Conservation (phyloP, 2,113 vertebrate genomes). For the Carassius auratus region DNA sequence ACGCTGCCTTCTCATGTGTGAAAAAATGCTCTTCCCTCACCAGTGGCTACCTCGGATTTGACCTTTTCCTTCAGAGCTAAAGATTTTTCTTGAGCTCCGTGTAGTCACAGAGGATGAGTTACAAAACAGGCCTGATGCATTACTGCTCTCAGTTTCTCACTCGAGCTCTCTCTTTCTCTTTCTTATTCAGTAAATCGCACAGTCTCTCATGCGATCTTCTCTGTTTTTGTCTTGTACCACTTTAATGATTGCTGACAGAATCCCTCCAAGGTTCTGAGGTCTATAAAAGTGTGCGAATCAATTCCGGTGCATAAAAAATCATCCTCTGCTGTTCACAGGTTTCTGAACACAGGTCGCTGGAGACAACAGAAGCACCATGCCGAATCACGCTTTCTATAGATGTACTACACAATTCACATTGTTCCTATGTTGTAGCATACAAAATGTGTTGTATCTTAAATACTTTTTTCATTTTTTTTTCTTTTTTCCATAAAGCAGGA, state of each 20-base stretch:
- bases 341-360: neutral
- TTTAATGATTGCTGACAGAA: constrained; percentile 29
- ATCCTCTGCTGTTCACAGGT: neutral
- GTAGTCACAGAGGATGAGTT: constrained; percentile 68
- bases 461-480: neutral
- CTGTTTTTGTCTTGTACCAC: constrained; percentile 37
- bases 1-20: constrained; percentile 63
- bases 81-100: constrained; percentile 58
- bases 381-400: neutral
- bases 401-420: neutral
- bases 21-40: constrained; percentile 66
- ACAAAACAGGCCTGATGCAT: constrained; percentile 68
- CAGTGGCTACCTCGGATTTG: constrained; percentile 65
- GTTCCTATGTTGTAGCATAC: neutral
- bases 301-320: constrained; percentile 12
- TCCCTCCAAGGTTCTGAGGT: constrained; percentile 24
- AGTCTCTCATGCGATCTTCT: constrained; percentile 60
- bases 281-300: constrained; percentile 11
- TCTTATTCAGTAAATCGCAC: constrained; percentile 63
- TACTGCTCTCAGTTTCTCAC: constrained; percentile 56
- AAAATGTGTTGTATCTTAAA: neutral
- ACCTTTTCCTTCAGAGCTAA: constrained; percentile 62
- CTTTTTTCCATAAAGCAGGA: neutral
- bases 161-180: constrained; percentile 54
- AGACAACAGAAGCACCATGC: neutral